phyloP scores from a whole-genome alignment of 2,888 invertebrate species.

The Nemoura dubitans region DNA sequence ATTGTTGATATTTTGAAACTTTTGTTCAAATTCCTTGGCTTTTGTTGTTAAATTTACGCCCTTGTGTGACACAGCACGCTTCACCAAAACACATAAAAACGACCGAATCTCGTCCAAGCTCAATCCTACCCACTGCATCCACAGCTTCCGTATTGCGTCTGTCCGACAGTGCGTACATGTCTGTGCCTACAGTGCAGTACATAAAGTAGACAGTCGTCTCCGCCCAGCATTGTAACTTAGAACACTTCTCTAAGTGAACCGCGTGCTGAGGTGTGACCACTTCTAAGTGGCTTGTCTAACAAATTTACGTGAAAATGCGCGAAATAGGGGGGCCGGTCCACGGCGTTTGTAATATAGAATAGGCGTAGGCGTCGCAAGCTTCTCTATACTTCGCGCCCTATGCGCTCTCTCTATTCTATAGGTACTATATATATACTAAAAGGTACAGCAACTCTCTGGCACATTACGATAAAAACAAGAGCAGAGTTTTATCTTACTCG shows the following conservation, averaged over 20 bases:
- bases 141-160: background rate
- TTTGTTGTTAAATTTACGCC: no score
- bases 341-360: background rate
- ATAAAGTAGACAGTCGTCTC: background rate
- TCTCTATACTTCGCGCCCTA: background rate
- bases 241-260: background rate
- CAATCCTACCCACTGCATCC: no score
- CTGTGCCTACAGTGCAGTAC: background rate
- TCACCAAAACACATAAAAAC: no score
- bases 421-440: background rate
- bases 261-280: slow-evolving; percentile 15
- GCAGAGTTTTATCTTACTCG: slow-evolving; percentile 34
- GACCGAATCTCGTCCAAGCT: no score
- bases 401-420: background rate
- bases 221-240: background rate
- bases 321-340: background rate
- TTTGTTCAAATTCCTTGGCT: no score
- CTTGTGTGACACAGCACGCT: no score
- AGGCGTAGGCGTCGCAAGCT: background rate
- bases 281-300: slow-evolving; percentile 23
- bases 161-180: background rate
- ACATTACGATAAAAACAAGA: slow-evolving; percentile 25
- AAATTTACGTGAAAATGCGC: slow-evolving; percentile 14
- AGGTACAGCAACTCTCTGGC: background rate
- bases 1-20: no score